Evolutionary conservation across 2,113 vertebrate genomes (phyloP).

Genomic region (Lophura nycthemera): DNA sequence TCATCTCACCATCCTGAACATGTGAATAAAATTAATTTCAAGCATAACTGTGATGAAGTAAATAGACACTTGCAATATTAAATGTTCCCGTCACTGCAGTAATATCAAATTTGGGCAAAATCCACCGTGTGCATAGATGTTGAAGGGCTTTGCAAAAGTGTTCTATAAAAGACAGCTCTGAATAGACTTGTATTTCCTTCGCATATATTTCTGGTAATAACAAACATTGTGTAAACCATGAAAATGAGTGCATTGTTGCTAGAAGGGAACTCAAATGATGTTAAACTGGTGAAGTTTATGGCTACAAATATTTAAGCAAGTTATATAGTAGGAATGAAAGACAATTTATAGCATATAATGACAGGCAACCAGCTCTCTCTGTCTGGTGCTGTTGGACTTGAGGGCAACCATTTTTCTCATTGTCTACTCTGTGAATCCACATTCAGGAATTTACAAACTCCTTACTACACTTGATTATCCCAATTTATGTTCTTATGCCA

Average conservation of each 20-base stretch:
- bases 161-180: background rate
- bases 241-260: slow-evolving; percentile 62
- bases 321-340: background rate
- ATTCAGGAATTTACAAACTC: slow-evolving; percentile 25
- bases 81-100: background rate
- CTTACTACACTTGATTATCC: background rate
- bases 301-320: slow-evolving; percentile 35
- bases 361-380: slow-evolving; percentile 39
- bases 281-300: background rate
- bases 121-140: background rate
- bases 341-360: slow-evolving; percentile 19
- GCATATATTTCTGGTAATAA: background rate
- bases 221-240: slow-evolving; percentile 50
- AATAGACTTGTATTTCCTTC: background rate
- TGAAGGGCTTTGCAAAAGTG: background rate
- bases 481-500: slow-evolving; percentile 12
- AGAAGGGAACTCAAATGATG: slow-evolving; percentile 51
- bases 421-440: slow-evolving; percentile 26
- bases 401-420: background rate
- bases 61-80: background rate
- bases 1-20: background rate
- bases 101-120: background rate
- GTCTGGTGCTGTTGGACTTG: background rate
- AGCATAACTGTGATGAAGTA: background rate
- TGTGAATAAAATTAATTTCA: background rate